Conservation (phyloP, 2,113 vertebrate species). For the Colius striatus region DNA sequence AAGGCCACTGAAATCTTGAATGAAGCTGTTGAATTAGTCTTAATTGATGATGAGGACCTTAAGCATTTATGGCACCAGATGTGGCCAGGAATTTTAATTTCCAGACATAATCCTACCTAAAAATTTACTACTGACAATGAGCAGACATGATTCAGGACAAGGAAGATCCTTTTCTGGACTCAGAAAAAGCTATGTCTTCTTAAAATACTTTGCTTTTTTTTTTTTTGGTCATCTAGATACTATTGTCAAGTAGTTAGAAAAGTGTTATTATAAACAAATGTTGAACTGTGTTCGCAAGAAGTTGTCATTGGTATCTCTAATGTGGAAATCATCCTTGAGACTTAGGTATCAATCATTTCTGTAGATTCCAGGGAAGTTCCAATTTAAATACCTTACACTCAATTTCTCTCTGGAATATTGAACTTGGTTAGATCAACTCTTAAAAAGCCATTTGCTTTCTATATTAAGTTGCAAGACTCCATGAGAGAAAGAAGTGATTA, state of each 20-base stretch:
- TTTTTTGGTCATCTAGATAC: not conserved
- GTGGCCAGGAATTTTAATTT: not conserved
- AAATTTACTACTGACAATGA: not conserved
- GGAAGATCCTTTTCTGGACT: accelerated
- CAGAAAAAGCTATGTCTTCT: not conserved
- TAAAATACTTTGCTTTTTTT: not conserved
- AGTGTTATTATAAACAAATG: not conserved
- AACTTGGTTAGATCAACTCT: not conserved
- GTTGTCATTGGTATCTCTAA: not conserved
- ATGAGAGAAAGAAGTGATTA: not conserved
- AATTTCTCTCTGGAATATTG: not conserved
- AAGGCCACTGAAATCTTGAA: not conserved
- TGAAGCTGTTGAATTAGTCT: accelerated
- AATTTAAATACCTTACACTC: not conserved
- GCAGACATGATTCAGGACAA: not conserved
- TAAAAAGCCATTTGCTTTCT: not conserved
- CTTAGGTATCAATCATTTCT: not conserved
- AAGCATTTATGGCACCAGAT: not conserved
- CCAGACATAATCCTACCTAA: not conserved
- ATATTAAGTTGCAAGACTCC: not conserved
- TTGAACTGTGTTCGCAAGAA: not conserved
- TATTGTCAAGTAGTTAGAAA: not conserved
- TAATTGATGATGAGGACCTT: not conserved
- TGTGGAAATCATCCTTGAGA: not conserved
- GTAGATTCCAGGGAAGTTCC: not conserved